Evolutionary conservation across 2,113 vertebrate genomes (phyloP).

Genomic region (Leptosomus discolor): DNA sequence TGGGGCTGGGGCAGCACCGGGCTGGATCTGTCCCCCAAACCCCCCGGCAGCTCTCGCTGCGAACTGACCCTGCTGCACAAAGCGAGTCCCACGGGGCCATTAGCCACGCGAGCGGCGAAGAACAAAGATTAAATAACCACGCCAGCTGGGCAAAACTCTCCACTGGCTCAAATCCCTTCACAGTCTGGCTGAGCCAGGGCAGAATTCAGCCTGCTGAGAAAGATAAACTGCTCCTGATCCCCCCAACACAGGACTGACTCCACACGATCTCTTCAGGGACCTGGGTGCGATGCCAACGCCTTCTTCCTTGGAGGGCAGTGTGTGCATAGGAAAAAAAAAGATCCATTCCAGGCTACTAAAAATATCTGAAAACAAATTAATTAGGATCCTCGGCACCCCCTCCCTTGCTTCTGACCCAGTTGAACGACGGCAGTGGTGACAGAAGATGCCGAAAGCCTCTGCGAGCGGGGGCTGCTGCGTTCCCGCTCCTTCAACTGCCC

Average conservation of each 20-base stretch:
- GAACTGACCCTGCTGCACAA: background rate
- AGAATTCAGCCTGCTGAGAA: background rate
- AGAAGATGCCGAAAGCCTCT: background rate
- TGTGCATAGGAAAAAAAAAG: background rate
- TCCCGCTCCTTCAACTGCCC: background rate
- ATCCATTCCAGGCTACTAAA: conserved; percentile 31
- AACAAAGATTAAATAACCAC: background rate
- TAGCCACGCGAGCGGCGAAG: background rate
- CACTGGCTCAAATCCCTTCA: background rate
- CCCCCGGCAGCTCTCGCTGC: background rate
- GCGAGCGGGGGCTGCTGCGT: rapidly evolving
- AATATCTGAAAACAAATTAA: conserved; percentile 55
- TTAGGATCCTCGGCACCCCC: conserved; percentile 4
- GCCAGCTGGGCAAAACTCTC: background rate
- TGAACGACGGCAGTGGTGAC: background rate
- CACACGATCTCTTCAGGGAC: rapidly evolving
- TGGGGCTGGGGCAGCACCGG: background rate
- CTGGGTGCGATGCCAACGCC: rapidly evolving
- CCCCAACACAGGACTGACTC: background rate
- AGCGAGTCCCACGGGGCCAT: background rate
- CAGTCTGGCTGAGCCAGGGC: background rate
- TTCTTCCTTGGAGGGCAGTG: background rate
- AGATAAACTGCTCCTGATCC: background rate
- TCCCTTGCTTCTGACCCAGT: conserved; percentile 4
- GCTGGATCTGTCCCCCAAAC: background rate